Evolutionary conservation across 2,888 invertebrate species (phyloP), one percentile per base, ranked within the genome.

Genomic region (Pachymerium ferrugineum): DNA sequence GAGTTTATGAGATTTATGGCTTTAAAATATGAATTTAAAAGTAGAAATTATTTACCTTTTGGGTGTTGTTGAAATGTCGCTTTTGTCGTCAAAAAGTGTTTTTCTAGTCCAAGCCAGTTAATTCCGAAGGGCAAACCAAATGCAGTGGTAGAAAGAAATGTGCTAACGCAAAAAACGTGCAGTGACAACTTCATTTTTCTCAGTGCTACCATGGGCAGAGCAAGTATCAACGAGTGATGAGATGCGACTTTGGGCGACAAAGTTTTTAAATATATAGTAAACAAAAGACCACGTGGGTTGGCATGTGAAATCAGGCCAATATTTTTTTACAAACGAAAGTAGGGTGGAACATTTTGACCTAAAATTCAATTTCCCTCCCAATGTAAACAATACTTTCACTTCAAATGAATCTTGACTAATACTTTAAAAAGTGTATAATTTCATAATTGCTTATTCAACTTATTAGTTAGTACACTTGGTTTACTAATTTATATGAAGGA

Each of bases 221-320:
- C 25, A 14, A 62, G 22, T 62, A 62, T 25, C 62, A 28, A 22
- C 28, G 62, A 62, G 28, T 62, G 62, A 12, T 62, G 4, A 28
- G 62, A 62, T n/a, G n/a, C 28, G 12, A 62, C 62, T 25, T 62
- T 62, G 28, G 62, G 28, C 28, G 62, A 62, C 62, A 62, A n/a
- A 54, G 62, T 28, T 25, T 62, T 62, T 62, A 62, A 62, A 62
- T 62, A 62, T 25, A 14, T 62, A 6, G 28, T 62, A 62, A 62
- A 62, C 62, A 62, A 62, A 62, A 62, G 62, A 62, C 62, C 62
- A 62, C 62, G 62, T 62, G 62, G 62, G 62, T 62, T 62, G 62
- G 28, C 62, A 62, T 62, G 62, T 28, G 28, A 62, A 62, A 62
- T 62, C 62, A 62, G 62, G 62, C 62, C 62, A 62, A 62, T 62